Base-by-base conservation (phyloP, 1,140 invertebrate species). In the Anagrus nilaparvatae region DNA sequence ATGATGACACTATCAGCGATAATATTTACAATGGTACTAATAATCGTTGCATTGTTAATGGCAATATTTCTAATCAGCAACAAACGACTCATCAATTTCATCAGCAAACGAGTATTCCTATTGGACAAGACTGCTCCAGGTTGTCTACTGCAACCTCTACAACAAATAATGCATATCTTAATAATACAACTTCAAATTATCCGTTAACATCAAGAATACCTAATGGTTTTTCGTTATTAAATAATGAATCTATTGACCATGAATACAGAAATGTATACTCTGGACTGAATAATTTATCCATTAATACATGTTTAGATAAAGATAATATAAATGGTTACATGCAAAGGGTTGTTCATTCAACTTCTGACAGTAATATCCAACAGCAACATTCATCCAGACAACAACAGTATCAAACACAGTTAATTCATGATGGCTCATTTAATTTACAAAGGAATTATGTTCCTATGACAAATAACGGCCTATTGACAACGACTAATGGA, bases 1-100 rank as follows among this genome's bases (percentile, higher is more conserved):
- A 76, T 49, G 75, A 78, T 38, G 71, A 74, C 43, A 69, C 69
- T 44, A 63, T 71, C 33, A 52, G 66, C 48, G 60, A 61, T 28
- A 59, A 63, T 28, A 59, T 61, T 48, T 52, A 60, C 48, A 72
- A 58, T 50, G 51, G 53, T 8, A 41, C 37, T n/a, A 13, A 20
- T 9, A 54, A 49, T 45, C 56, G 49, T 9, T 65, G 53, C 36
- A 61, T 59, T 45, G 54, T 51, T 16, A 58, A 59, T 46, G n/a
- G n/a, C 25, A 49, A 4, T 32, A 43, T 2, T 38, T 34, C 9
- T 49, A 52, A 13, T 58, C n/a, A 52, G 31, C 38, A 44, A 7
- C 18, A 46, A 17, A 43, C 49, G 3, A 21, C 18, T 20, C 47
- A 50, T 24, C 37, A 28, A 13, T 28, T 37, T 28, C n/a, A n/a